Evolutionary conservation across 2,113 vertebrate genomes (phyloP), one percentile per base, ranked within the genome.

Genomic region (Rattus rattus): DNA sequence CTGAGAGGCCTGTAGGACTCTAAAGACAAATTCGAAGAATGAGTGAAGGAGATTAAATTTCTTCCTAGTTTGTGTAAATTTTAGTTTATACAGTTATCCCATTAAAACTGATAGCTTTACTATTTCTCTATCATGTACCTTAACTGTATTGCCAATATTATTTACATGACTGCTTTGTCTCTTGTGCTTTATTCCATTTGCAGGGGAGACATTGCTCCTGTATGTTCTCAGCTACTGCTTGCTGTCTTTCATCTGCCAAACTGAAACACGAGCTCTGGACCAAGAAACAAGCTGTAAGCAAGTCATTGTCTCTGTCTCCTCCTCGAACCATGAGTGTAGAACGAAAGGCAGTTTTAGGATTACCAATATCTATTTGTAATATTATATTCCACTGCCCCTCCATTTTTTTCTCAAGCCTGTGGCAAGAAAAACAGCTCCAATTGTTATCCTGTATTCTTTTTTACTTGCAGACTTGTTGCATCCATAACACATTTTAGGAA

Each of bases 401-500:
- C 20, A 79, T 84, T 76, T 75, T 14, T 19, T 80, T 6, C 19
- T 33, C 12, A 89, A 61, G 3, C 26, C 14, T 65, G 80, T 75
- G 26, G 17, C 73, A 20, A 7, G 28, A 16, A 12, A 76, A 90
- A 33, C 16, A 39, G 30, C 56, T 94, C 26, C 87, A 69, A 93
- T 92, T 77, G 2, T 26, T 94, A 84, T 54, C 11, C 56, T 52
- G 90, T 93, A 69, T 75, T 16, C 14, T 14, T 76, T 59, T 93
- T 47, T 77, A 2, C n/a, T 36, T 56, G 14, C 47, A 79, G 16
- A 69, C n/a, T 61, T 54, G 26, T 90, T 93, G 61, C 56, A 30
- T 91, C 39, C 2, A 77, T 85, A 96, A 39, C 19, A 88, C 65
- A 20, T 75, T 92, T 94, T 75, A 81, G 88, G 43, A 92, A 86